Base-by-base conservation (phyloP, 2,113 vertebrate species). In the Mobula hypostoma region DNA sequence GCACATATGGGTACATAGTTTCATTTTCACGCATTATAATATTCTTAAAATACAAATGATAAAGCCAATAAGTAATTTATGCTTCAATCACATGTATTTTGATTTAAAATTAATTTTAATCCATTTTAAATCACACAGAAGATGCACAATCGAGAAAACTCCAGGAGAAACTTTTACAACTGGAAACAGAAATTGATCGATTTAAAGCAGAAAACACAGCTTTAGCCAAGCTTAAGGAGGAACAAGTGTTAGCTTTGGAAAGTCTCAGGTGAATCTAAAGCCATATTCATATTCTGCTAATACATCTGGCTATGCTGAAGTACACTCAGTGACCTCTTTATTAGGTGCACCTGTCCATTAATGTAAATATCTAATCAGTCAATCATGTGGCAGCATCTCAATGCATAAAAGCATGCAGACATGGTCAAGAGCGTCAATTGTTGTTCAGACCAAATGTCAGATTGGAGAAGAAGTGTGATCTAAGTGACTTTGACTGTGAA, bases 181-280 rank as follows among this genome's bases (percentile, higher is more conserved):
- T 80, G 2, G 70, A 94, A 74, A 58, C 85, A 94, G 95, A 94
- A 56, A 15, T 19, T 58, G 94, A 66, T 0, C 0, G 48, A 0
- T 2, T 11, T 29, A 0, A 0, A 1, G 63, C 90, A 94, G 76
- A 94, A 95, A 80, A 66, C 5, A 88, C 95, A 94, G 48, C 95
- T 36, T 77, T 95, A 87, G 95, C 94, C 0, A 7, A 94, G 32
- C 93, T 95, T 94, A 96, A 95, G 95, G 94, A 95, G 80, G 94
- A 96, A 78, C 95, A 94, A 94, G 94, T 95, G 12, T 95, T 95
- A 95, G 83, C 94, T 91, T 94, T 63, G 32, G 76, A 83, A 94
- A 95, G 96, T 94, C 36, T n/a, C 94, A 96, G 96, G 97, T 97
- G 36, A 48, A 14, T 56, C 12, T 93, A 0, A 29, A 40, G 17